Percentiles rank a stretch among this genome's conserved stretches.
Conservation (phyloP, 2,113 vertebrate genomes). For the Edolisoma coerulescens region DNA sequence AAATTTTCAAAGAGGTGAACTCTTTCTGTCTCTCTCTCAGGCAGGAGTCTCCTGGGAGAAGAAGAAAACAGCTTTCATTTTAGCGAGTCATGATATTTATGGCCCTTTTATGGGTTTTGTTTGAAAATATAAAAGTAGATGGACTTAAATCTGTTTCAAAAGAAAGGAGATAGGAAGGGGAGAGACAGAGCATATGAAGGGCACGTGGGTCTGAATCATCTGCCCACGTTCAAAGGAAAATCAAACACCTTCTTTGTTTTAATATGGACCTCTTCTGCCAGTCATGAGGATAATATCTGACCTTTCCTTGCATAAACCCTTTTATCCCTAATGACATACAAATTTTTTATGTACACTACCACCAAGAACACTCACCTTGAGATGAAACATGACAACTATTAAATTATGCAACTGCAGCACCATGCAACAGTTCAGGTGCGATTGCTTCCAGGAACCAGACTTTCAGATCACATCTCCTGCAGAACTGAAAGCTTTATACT, state of each 20-base stretch:
- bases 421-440: slow-evolving; percentile 19
- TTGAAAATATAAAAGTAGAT: slow-evolving; percentile 71
- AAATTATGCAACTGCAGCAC: slow-evolving; percentile 45
- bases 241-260: slow-evolving; percentile 55
- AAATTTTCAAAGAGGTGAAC: slow-evolving; percentile 70
- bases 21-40: slow-evolving; percentile 60
- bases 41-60: slow-evolving; percentile 60
- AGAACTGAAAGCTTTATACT: slow-evolving; percentile 44
- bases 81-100: slow-evolving; percentile 70
- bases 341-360: background rate
- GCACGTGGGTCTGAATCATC: slow-evolving; percentile 50
- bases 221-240: slow-evolving; percentile 31
- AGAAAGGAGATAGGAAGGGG: slow-evolving; percentile 35
- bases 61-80: slow-evolving; percentile 72
- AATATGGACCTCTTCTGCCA: slow-evolving; percentile 15
- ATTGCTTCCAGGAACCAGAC: slow-evolving; percentile 42
- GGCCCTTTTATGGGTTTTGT: slow-evolving; percentile 65
- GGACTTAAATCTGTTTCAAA: slow-evolving; percentile 65
- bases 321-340: slow-evolving; percentile 50
- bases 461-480: slow-evolving; percentile 51
- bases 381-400: slow-evolving; percentile 19
- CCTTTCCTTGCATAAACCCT: slow-evolving; percentile 12
- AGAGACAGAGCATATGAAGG: slow-evolving; percentile 40
- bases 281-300: slow-evolving; percentile 12
- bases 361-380: slow-evolving; percentile 19